These are phyloP conservation scores for Alexandromys fortis DNA, from an alignment of 2,113 vertebrate species.

Conservation along the genomic window DNA sequence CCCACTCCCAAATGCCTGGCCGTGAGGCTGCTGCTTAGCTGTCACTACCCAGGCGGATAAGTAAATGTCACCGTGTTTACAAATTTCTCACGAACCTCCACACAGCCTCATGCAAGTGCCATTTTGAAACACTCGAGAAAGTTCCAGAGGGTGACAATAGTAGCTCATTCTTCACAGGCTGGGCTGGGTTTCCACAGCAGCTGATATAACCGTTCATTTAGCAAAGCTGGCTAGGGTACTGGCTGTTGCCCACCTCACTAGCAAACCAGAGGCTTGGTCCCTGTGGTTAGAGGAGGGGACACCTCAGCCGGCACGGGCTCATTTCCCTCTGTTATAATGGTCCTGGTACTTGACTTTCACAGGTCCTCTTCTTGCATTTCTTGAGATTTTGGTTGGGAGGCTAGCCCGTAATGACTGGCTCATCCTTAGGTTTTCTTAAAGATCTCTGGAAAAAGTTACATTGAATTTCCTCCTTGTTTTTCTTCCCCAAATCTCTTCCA, in stretches of 20 bases:
- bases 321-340: background rate
- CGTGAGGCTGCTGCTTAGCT: conserved; percentile 52
- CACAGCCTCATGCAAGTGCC: conserved; percentile 45
- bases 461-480: background rate
- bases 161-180: conserved; percentile 14
- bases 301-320: background rate
- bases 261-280: background rate
- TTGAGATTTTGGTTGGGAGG: background rate
- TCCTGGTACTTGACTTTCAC: background rate
- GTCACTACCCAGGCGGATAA: conserved; percentile 60
- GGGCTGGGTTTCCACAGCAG: conserved; percentile 17
- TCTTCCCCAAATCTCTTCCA: background rate
- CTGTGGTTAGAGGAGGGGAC: background rate
- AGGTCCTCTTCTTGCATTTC: background rate
- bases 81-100: conserved; percentile 52
- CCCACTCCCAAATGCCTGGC: conserved; percentile 63
- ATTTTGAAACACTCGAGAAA: conserved; percentile 68
- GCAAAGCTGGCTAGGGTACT: background rate
- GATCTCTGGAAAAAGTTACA: background rate
- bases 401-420: background rate
- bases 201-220: background rate
- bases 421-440: background rate
- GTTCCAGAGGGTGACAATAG: conserved; percentile 37
- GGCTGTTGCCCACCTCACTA: background rate
- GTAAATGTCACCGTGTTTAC: conserved; percentile 64